Conservation (phyloP, 2,797 vertebrate genomes). For the Loris lydekkerianus region DNA sequence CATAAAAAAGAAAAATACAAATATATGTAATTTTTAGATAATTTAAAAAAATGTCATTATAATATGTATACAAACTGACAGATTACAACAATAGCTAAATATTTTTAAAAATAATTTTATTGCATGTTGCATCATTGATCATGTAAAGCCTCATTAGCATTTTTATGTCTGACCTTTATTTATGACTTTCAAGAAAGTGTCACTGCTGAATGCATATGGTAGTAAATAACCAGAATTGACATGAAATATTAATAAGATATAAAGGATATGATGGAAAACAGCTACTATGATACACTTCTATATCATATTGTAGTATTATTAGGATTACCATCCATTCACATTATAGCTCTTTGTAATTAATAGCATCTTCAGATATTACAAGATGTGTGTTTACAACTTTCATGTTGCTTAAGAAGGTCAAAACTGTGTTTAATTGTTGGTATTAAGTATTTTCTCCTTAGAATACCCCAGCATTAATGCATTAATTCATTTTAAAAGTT, state of each 20-base stretch:
- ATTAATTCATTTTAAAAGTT: neutral
- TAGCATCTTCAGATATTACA: constrained; percentile 11
- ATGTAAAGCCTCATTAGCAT: neutral
- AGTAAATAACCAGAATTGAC: constrained; percentile 49
- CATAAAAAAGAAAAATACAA: neutral
- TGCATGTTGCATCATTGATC: neutral
- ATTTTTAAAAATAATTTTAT: constrained; percentile 1
- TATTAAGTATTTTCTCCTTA: neutral
- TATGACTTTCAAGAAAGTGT: constrained; percentile 46
- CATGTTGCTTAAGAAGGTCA: neutral
- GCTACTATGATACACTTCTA: neutral
- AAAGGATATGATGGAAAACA: constrained; percentile 9
- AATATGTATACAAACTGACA: neutral
- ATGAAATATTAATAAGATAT: constrained; percentile 64
- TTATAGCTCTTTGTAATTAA: neutral
- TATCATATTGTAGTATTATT: constrained; percentile 25
- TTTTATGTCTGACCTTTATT: constrained; percentile 49
- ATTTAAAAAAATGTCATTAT: neutral
- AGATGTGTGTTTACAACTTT: constrained; percentile 15
- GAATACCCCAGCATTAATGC: neutral
- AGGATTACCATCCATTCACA: neutral
- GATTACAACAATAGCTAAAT: neutral
- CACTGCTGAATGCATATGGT: constrained; percentile 32
- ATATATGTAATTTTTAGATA: neutral
- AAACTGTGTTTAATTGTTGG: neutral